A percentile compares a stretch with the other conserved stretches of the same genome.
These are phyloP conservation scores for Leptodactylus fuscus DNA, from an alignment of 2,113 vertebrate species.

Conservation along the genomic window DNA sequence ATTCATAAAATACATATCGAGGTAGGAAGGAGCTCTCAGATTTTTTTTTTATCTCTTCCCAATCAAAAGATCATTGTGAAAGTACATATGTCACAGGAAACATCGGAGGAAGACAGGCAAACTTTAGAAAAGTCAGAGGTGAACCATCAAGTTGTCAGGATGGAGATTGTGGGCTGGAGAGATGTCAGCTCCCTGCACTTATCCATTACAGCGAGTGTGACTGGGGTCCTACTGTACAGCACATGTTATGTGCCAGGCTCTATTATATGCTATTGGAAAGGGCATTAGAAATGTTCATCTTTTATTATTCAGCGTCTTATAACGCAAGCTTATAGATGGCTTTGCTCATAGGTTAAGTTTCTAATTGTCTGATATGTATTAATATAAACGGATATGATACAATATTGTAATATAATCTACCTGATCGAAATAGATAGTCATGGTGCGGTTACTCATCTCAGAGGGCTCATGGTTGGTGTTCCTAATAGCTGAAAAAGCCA, in stretches of 20 bases:
- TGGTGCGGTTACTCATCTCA: slow-evolving; percentile 98
- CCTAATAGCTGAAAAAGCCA: slow-evolving; percentile 95
- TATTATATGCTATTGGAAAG: not conserved
- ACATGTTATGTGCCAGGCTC: not conserved
- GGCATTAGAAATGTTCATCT: not conserved
- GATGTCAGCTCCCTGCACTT: not conserved
- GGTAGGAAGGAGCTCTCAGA: too few species aligned
- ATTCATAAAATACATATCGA: too few species aligned
- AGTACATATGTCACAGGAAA: not conserved
- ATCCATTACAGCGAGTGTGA: not conserved
- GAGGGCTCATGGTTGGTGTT: slow-evolving; percentile 95
- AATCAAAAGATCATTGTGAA: not conserved
- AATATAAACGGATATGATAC: too few species aligned
- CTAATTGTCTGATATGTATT: too few species aligned
- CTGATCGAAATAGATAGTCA: slow-evolving; percentile 99
- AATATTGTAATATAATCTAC: slow-evolving; percentile 73
- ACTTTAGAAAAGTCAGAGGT: slow-evolving; percentile 10
- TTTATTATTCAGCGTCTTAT: too few species aligned
- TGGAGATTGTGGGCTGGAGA: not conserved
- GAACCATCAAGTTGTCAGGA: not conserved
- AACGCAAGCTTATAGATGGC: too few species aligned
- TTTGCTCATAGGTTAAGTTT: too few species aligned
- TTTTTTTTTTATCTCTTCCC: too few species aligned
- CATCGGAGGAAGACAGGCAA: not conserved
- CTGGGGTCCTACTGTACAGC: not conserved